phyloP scores from a whole-genome alignment of 2,888 invertebrate species.

The Drosophila falleni region DNA sequence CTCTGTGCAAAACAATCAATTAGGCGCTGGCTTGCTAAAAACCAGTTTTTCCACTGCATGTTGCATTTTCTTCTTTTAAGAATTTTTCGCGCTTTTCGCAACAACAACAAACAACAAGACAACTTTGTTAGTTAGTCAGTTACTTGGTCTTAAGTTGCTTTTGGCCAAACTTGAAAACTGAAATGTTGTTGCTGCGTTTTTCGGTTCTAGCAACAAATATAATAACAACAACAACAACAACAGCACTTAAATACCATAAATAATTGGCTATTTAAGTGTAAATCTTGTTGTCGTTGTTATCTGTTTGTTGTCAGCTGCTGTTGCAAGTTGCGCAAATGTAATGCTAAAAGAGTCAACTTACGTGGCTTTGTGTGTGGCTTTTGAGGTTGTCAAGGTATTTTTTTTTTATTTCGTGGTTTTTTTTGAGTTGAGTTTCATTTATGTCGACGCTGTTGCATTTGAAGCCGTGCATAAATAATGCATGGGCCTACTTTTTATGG shows the following conservation, averaged over 20 bases:
- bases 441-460: slow-evolving; percentile 67
- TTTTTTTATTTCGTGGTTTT: slow-evolving; percentile 13
- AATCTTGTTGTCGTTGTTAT: slow-evolving; percentile 34
- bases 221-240: slow-evolving; percentile 20
- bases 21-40: slow-evolving; percentile 50
- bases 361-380: slow-evolving; percentile 75
- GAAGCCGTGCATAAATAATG: slow-evolving; percentile 75
- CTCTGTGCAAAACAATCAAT: slow-evolving; percentile 50
- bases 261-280: slow-evolving; percentile 74
- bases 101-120: slow-evolving; percentile 42
- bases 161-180: slow-evolving; percentile 52
- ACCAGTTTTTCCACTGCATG: slow-evolving; percentile 65
- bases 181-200: slow-evolving; percentile 54
- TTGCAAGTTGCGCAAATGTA: slow-evolving; percentile 67
- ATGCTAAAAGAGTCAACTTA: slow-evolving; percentile 69
- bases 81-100: slow-evolving; percentile 54
- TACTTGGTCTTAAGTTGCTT: slow-evolving; percentile 16
- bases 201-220: slow-evolving; percentile 21
- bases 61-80: slow-evolving; percentile 71
- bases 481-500: slow-evolving; percentile 64
- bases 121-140: slow-evolving; percentile 26
- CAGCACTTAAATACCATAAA: slow-evolving; percentile 73
- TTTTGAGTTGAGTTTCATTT: slow-evolving; percentile 56
- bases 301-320: slow-evolving; percentile 28
- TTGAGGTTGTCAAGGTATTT: slow-evolving; percentile 74